Evolutionary conservation across 2,113 vertebrate genomes (phyloP).

Genomic region (Ancistrus triradiatus): DNA sequence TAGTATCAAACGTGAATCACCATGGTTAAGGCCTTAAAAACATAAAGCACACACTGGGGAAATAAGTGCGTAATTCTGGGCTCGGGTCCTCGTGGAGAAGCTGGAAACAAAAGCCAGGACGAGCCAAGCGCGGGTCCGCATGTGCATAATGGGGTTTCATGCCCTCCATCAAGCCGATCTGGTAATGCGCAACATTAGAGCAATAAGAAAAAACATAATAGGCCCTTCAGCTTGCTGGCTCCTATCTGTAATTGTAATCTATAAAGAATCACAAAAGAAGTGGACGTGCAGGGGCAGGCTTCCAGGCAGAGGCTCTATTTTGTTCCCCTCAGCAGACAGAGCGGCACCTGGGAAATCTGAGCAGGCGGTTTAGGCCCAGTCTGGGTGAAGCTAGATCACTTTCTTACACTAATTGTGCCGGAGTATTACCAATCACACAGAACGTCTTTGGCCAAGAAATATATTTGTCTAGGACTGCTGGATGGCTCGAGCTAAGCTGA

Average conservation of each 20-base stretch:
- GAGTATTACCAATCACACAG: conserved; percentile 63
- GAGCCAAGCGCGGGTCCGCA: conserved; percentile 19
- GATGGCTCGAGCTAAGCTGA: conserved; percentile 42
- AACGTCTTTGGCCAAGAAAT: conserved; percentile 61
- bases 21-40: too few species aligned
- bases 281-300: conserved; percentile 47
- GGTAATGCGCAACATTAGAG: conserved; percentile 14
- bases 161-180: conserved; percentile 26
- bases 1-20: too few species aligned
- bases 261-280: conserved; percentile 56
- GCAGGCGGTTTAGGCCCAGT: conserved; percentile 52
- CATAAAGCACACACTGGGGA: conserved; percentile 27
- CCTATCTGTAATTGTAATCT: conserved; percentile 60
- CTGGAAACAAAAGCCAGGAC: conserved; percentile 7
- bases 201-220: conserved; percentile 33
- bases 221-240: conserved; percentile 43
- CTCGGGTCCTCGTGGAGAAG: conserved; percentile 17
- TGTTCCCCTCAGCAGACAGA: conserved; percentile 68
- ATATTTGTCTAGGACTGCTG: conserved; percentile 64
- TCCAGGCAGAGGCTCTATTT: conserved; percentile 57
- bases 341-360: conserved; percentile 72
- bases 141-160: conserved; percentile 23
- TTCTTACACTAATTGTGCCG: conserved; percentile 65
- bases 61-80: conserved; percentile 30
- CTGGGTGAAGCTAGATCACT: conserved; percentile 50